phyloP scores from a whole-genome alignment of 2,888 invertebrate species.

The Hemithea aestivaria region DNA sequence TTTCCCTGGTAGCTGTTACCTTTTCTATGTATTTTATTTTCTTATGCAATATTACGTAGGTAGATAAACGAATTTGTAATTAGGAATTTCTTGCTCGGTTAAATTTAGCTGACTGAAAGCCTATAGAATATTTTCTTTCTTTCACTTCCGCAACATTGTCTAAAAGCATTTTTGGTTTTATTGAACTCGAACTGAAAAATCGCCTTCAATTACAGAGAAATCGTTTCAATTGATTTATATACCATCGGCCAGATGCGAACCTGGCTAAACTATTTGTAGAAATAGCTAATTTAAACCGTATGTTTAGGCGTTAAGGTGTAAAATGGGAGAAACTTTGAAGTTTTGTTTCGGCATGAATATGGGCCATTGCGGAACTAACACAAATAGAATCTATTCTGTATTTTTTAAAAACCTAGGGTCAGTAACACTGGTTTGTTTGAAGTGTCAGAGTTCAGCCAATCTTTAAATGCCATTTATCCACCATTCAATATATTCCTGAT shows the following conservation, averaged over 20 bases:
- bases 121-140: no score
- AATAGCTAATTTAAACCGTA: conserved; percentile 3
- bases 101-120: no score
- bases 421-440: conserved; percentile 13
- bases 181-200: conserved; percentile 3
- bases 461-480: no score
- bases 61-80: no score
- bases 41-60: no score
- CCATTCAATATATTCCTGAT: no score
- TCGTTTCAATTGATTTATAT: conserved; percentile 13
- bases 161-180: neutral
- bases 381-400: conserved; percentile 48
- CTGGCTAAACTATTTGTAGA: neutral
- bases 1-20: no score
- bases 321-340: conserved; percentile 25
- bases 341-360: conserved; percentile 50
- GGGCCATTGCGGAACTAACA: conserved; percentile 56
- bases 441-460: no score
- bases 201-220: conserved; percentile 1
- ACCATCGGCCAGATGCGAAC: conserved; percentile 5
- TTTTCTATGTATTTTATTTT: no score
- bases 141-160: no score
- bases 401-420: conserved; percentile 13
- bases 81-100: no score
- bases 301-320: conserved; percentile 2